Percentiles rank a stretch among this genome's conserved stretches.
Evolutionary conservation across 2,797 vertebrate species (phyloP).

Genomic region (Staurois parvus): DNA sequence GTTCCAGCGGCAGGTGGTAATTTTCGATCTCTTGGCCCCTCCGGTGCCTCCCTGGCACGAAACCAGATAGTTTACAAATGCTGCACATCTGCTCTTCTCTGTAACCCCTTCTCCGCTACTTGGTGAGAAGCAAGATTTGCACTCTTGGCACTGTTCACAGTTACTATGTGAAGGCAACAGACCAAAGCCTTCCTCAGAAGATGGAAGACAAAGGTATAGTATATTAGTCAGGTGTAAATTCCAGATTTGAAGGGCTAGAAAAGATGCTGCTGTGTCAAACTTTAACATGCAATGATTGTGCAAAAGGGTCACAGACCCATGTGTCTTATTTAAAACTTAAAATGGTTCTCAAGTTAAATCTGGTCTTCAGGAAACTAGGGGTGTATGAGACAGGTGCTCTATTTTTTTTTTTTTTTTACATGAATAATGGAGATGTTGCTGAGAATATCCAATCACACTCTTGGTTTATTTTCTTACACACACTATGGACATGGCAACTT

Average conservation of each 20-base stretch:
- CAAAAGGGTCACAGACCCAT: too few species aligned
- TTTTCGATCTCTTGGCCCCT: slow-evolving; percentile 62
- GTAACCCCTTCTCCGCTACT: slow-evolving; percentile 44
- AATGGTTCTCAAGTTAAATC: neutral
- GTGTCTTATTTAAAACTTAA: neutral
- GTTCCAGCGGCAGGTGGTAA: slow-evolving; percentile 61
- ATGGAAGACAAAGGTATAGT: neutral
- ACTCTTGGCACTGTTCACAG: neutral
- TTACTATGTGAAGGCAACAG: neutral
- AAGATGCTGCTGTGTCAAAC: neutral
- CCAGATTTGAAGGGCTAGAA: neutral
- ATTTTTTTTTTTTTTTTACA: too few species aligned
- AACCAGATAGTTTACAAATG: slow-evolving; percentile 60
- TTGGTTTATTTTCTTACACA: too few species aligned
- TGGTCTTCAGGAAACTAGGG: too few species aligned
- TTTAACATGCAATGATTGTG: too few species aligned
- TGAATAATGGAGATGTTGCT: too few species aligned
- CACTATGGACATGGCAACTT: too few species aligned
- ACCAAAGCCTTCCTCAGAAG: neutral
- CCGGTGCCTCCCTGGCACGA: slow-evolving; percentile 52
- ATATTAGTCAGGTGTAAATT: neutral
- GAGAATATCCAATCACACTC: neutral
- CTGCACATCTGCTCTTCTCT: slow-evolving; percentile 54
- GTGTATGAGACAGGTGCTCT: too few species aligned
- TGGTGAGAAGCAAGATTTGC: neutral